Base-by-base conservation (phyloP, 2,113 vertebrate genomes). In the Cichladusa arquata region DNA sequence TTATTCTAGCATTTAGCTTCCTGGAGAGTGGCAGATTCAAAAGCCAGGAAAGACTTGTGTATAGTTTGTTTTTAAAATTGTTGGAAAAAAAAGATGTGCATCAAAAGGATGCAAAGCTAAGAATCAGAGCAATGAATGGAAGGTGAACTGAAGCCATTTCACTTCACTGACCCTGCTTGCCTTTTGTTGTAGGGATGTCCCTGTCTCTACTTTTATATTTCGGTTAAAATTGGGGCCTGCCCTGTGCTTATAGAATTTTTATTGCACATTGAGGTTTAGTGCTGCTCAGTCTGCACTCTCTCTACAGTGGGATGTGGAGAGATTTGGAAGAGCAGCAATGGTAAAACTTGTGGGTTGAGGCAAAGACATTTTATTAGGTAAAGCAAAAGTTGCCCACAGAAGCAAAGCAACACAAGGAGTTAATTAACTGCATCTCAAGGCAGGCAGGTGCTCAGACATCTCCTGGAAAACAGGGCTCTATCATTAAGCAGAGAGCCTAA, bases 401-500 rank as follows among this genome's bases (percentile, higher is more conserved):
- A 83, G 6, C 2, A 80, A 86, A 56, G 24, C 5, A 82, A 65
- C 78, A 11, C 1, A n/a, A 53, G 5, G 20, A 57, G 38, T 44
- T 61, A 9, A 38, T 47, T 76, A 16, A 47, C 20, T 38, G 6
- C 14, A 62, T 82, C 42, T 51, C 14, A 34, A 13, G 1, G 3
- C 26, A 48, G 16, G 11, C 25, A 90, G 14, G 2, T 9, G 9
- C 65, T 74, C 14, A 48, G 28, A 26, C 19, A n/a, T n/a, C 6
- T 71, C 33, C 28, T n/a, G 53, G 62, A 90, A 57, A 57, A 9
- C 42, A 47, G 12, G 14, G 8, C 7, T 81, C 4, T 14, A 14
- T 29, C 25, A 28, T 6, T 10, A 34, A 57, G 19, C 29, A 25
- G 13, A 20, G 8, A 14, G 0, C 1, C 0, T n/a, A 13, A 28